Conservation (phyloP, 1,140 invertebrate genomes). For the Formica selysi region DNA sequence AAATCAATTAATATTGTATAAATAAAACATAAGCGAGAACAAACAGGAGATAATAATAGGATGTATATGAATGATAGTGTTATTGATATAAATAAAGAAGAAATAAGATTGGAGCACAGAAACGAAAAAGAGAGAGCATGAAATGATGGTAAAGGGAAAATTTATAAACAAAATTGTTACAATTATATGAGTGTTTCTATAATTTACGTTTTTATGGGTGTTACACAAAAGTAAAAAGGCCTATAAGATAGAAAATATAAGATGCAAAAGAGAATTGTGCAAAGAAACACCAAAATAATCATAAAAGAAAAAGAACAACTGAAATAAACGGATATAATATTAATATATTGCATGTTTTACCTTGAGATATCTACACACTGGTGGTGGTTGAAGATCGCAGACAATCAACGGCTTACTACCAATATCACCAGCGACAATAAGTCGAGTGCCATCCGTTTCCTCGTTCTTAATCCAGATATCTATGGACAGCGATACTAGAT, state of each 20-base stretch:
- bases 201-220: neutral
- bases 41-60: neutral
- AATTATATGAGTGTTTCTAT: neutral
- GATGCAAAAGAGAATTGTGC: neutral
- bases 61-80: no score
- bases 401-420: constrained; percentile 93
- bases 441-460: constrained; percentile 93
- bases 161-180: neutral
- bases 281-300: neutral
- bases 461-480: constrained; percentile 96
- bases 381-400: constrained; percentile 95
- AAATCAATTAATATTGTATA: constrained; percentile 24
- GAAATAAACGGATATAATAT: neutral
- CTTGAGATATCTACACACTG: constrained; percentile 95
- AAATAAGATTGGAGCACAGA: neutral
- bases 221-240: neutral
- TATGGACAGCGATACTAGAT: constrained; percentile 94
- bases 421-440: constrained; percentile 96
- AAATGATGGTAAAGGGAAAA: constrained; percentile 12
- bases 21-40: neutral
- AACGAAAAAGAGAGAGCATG: constrained; percentile 5
- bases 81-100: neutral
- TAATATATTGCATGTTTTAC: constrained; percentile 83
- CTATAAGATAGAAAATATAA: neutral
- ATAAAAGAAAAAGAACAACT: neutral